Percentiles rank a stretch among this genome's conserved stretches.
phyloP scores from a whole-genome alignment of 2,797 vertebrate genomes.

The Mionectes olivaceus region DNA sequence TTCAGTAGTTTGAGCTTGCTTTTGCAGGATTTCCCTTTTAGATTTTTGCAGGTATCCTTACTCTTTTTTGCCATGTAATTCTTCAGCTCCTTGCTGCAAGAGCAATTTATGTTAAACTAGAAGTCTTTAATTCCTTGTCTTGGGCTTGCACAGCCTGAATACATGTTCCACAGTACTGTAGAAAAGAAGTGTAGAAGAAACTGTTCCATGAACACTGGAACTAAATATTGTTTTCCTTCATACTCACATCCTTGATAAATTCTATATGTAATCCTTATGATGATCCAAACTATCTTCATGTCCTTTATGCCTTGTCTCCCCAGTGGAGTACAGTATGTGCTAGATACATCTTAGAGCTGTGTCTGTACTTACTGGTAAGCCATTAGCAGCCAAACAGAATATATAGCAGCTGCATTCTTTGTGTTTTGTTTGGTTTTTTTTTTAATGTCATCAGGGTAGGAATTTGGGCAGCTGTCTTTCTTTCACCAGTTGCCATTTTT shows the following conservation, averaged over 20 bases:
- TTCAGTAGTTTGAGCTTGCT: background rate
- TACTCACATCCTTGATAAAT: background rate
- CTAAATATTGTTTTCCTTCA: background rate
- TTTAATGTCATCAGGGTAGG: background rate
- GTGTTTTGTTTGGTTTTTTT: background rate
- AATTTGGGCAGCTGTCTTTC: background rate
- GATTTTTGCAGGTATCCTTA: background rate
- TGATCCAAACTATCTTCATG: background rate
- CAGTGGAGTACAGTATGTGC: background rate
- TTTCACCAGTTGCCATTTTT: constrained; percentile 16
- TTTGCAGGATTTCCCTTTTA: background rate
- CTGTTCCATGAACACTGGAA: background rate
- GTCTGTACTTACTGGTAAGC: background rate
- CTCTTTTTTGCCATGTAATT: background rate
- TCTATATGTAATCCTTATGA: background rate
- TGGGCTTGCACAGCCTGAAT: background rate
- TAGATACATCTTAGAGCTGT: background rate
- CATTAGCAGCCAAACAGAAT: background rate
- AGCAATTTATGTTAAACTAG: background rate
- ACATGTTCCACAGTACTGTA: background rate
- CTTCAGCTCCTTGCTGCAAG: background rate
- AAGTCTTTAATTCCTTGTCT: background rate
- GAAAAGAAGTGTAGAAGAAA: background rate
- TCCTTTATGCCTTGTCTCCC: background rate
- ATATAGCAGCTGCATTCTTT: background rate